These are phyloP conservation scores for Pseudochromis fuscus DNA, from an alignment of 2,797 vertebrate genomes.

Conservation along the genomic window DNA sequence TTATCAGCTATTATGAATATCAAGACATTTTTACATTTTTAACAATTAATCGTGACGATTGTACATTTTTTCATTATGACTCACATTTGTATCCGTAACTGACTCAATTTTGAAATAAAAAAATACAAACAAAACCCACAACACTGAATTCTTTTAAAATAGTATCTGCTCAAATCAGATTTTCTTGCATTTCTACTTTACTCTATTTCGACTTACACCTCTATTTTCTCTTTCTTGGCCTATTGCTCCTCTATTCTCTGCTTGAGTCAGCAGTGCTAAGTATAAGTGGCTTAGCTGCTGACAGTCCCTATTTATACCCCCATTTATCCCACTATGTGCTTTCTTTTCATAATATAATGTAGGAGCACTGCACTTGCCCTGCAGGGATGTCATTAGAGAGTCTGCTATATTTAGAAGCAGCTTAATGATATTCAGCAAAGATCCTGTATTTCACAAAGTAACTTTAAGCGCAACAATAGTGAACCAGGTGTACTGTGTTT, in stretches of 20 bases:
- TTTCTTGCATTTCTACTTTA: not conserved
- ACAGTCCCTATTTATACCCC: slow-evolving; percentile 46
- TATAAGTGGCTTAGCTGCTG: slow-evolving; percentile 58
- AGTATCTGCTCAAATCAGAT: not conserved
- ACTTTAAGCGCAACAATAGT: slow-evolving; percentile 6
- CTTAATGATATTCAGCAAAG: slow-evolving; percentile 19
- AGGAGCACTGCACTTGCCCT: slow-evolving; percentile 12
- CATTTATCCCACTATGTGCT: slow-evolving; percentile 42
- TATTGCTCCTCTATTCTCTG: slow-evolving; percentile 48
- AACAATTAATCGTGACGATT: slow-evolving; percentile 48
- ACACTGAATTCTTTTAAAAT: not conserved
- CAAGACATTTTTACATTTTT: slow-evolving; percentile 62
- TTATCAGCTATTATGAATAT: slow-evolving; percentile 17
- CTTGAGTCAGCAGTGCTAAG: slow-evolving; percentile 66
- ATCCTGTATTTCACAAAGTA: slow-evolving; percentile 12
- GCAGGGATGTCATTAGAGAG: slow-evolving; percentile 44
- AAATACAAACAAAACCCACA: not conserved
- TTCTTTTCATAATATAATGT: slow-evolving; percentile 43
- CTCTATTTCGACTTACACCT: slow-evolving; percentile 23
- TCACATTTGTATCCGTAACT: slow-evolving; percentile 72
- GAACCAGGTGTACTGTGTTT: not conserved
- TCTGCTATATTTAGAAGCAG: slow-evolving; percentile 39
- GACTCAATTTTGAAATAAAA: slow-evolving; percentile 69
- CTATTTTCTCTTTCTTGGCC: slow-evolving; percentile 37
- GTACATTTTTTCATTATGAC: slow-evolving; percentile 53